phyloP scores from a whole-genome alignment of 2,113 vertebrate genomes.

The Glaucomys volans region DNA sequence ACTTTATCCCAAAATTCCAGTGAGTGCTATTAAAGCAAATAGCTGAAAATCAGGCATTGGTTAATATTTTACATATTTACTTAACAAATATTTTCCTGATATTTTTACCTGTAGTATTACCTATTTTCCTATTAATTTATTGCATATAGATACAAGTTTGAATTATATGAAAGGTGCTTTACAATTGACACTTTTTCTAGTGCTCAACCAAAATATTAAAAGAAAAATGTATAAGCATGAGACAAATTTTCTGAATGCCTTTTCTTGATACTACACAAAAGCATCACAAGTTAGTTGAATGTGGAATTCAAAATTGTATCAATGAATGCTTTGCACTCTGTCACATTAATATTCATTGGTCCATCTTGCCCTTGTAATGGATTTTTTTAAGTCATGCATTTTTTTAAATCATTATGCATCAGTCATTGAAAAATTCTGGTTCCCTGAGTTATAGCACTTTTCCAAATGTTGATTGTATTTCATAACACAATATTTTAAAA shows the following conservation, averaged over 20 bases:
- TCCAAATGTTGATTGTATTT: neutral
- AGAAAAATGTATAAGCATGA: neutral
- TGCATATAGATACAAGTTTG: neutral
- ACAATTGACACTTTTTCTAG: neutral
- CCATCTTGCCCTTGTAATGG: neutral
- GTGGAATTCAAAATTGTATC: neutral
- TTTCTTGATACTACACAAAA: neutral
- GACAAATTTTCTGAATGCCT: conserved; percentile 5
- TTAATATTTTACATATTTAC: neutral
- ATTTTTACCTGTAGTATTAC: neutral
- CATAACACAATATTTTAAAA: neutral
- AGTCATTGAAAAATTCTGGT: neutral
- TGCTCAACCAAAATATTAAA: neutral
- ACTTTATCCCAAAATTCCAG: neutral
- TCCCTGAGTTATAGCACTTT: neutral
- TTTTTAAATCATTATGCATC: neutral
- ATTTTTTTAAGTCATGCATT: neutral
- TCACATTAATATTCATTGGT: neutral
- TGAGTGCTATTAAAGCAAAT: neutral
- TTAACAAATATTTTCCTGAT: neutral
- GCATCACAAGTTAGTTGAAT: neutral
- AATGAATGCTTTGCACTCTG: neutral
- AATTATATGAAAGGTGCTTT: neutral
- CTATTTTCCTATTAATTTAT: neutral
- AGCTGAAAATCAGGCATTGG: neutral